Conservation (phyloP, 2,113 vertebrate genomes). For the Mesembrinibis cayennensis region DNA sequence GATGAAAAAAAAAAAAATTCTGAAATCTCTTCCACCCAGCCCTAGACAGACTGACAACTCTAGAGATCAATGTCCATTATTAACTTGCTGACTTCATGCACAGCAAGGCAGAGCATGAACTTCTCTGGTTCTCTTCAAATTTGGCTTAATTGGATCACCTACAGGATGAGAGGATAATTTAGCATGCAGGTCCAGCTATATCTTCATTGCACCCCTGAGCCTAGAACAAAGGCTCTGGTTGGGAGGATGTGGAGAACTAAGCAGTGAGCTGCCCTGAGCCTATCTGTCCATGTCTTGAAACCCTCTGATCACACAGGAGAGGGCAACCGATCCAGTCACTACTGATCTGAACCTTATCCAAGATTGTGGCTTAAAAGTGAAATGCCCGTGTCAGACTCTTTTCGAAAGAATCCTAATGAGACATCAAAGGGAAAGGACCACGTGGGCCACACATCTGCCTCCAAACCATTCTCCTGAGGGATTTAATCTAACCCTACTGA, state of each 20-base stretch:
- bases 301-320: background rate
- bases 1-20: background rate
- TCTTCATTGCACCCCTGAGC: constrained; percentile 25
- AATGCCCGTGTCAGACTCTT: background rate
- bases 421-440: background rate
- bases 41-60: constrained; percentile 13
- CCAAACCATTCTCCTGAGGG: background rate
- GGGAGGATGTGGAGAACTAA: background rate
- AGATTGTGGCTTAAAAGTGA: background rate
- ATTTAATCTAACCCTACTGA: background rate
- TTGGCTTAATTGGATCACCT: constrained; percentile 58
- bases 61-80: constrained; percentile 46
- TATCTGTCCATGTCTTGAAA: background rate
- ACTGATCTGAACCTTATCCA: background rate
- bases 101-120: constrained; percentile 35
- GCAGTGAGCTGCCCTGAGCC: background rate
- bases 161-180: constrained; percentile 51
- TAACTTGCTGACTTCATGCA: constrained; percentile 26
- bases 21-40: background rate
- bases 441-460: background rate
- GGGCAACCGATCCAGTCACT: background rate
- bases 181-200: background rate
- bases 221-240: constrained; percentile 22
- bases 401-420: background rate
- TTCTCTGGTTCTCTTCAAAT: constrained; percentile 53